phyloP scores from a whole-genome alignment of 2,797 vertebrate species.

The Sebastiscus albofasciatus region DNA sequence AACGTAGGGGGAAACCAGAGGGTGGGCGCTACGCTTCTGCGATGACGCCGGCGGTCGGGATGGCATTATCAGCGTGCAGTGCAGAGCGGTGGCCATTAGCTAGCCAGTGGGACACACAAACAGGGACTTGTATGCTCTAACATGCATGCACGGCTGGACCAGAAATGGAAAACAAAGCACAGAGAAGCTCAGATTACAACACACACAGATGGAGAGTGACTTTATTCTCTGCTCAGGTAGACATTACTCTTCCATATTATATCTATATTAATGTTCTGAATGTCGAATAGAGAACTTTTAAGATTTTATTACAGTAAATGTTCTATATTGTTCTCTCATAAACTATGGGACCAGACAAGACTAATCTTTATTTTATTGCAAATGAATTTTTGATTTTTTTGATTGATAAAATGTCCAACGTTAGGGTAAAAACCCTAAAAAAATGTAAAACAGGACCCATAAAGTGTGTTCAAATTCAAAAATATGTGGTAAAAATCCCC shows the following conservation, averaged over 20 bases:
- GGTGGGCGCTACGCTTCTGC: too few species aligned
- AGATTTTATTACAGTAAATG: background rate
- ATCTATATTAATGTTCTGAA: background rate
- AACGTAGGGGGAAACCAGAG: too few species aligned
- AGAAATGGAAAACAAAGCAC: too few species aligned
- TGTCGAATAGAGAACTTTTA: background rate
- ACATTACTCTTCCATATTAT: background rate
- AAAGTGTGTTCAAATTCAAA: background rate
- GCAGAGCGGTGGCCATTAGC: too few species aligned
- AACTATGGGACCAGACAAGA: background rate
- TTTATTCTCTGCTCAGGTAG: background rate
- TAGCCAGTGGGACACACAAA: too few species aligned
- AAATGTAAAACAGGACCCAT: background rate
- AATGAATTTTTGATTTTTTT: too few species aligned
- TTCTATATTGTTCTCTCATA: background rate
- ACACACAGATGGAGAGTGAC: background rate
- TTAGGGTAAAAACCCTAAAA: background rate
- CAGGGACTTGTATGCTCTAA: too few species aligned
- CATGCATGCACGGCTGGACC: too few species aligned
- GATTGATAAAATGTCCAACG: background rate
- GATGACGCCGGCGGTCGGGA: too few species aligned
- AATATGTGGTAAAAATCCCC: background rate
- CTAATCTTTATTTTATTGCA: background rate
- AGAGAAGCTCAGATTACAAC: too few species aligned
- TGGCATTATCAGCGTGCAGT: too few species aligned